These are phyloP conservation scores for Moxostoma hubbsi DNA, from an alignment of 2,797 vertebrate genomes.

Conservation along the genomic window DNA sequence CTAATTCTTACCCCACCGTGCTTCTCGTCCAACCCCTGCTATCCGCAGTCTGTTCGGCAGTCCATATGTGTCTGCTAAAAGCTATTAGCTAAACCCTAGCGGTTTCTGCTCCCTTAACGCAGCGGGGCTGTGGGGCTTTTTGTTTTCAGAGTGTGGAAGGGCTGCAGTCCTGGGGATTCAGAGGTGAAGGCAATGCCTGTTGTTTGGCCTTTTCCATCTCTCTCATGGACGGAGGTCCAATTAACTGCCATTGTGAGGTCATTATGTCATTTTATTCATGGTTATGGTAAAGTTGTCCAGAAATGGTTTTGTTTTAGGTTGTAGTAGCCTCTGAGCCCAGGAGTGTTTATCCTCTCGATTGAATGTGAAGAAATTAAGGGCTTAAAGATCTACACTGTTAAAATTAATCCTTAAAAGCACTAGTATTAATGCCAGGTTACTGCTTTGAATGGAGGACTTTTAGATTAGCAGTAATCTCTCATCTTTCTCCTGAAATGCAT, in stretches of 20 bases:
- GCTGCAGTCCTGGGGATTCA: conserved; percentile 56
- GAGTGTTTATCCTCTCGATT: conserved; percentile 37
- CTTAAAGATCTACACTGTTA: conserved; percentile 44
- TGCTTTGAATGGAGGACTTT: conserved; percentile 57
- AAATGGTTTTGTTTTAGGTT: conserved; percentile 47
- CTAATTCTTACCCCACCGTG: conserved; percentile 62
- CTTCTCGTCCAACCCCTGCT: conserved; percentile 53
- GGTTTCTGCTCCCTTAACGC: conserved; percentile 55
- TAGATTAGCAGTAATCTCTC: conserved; percentile 48
- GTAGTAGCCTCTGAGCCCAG: conserved; percentile 32
- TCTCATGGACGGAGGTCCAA: conserved; percentile 14
- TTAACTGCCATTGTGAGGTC: conserved; percentile 50
- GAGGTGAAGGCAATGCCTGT: conserved; percentile 44
- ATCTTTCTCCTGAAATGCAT: conserved; percentile 56
- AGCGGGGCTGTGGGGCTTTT: conserved; percentile 54
- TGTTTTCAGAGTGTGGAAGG: conserved; percentile 59
- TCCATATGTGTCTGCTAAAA: conserved; percentile 66
- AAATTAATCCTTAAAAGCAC: conserved; percentile 35
- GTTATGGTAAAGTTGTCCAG: conserved; percentile 7
- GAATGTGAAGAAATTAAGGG: conserved; percentile 24
- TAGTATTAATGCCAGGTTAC: conserved; percentile 58
- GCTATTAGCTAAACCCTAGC: conserved; percentile 63
- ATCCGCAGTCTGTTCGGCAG: conserved; percentile 58
- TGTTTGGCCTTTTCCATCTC: conserved; percentile 44
- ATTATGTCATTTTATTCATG: conserved; percentile 51